phyloP scores from a whole-genome alignment of 2,113 vertebrate genomes.

The Panthera tigris region DNA sequence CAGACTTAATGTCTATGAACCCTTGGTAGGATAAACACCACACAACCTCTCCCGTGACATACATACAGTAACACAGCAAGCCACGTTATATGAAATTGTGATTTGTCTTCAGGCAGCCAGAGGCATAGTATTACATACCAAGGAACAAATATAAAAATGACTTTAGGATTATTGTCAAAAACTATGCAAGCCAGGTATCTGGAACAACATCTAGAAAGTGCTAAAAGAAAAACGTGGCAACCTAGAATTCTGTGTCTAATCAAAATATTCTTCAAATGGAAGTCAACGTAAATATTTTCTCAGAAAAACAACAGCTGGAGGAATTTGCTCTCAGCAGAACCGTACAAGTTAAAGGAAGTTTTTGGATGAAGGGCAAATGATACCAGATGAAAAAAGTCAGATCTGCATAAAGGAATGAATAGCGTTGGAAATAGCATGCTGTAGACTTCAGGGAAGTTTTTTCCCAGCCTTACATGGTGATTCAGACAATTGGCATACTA shows the following conservation, averaged over 20 bases:
- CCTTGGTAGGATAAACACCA: background rate
- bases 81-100: background rate
- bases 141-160: background rate
- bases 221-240: background rate
- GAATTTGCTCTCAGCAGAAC: background rate
- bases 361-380: background rate
- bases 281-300: background rate
- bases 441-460: background rate
- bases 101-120: background rate
- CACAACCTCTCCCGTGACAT: rapidly evolving
- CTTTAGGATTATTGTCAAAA: background rate
- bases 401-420: background rate
- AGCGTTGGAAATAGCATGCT: background rate
- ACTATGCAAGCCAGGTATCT: background rate
- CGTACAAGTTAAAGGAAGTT: background rate
- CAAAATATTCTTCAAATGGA: background rate
- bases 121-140: background rate
- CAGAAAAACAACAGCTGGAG: constrained; percentile 3
- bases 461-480: background rate
- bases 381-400: background rate
- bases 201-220: background rate
- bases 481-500: background rate
- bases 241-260: background rate
- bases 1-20: background rate
- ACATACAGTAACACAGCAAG: background rate